phyloP scores from a whole-genome alignment of 2,888 invertebrate genomes.

The Tromatobia lineatoria region DNA sequence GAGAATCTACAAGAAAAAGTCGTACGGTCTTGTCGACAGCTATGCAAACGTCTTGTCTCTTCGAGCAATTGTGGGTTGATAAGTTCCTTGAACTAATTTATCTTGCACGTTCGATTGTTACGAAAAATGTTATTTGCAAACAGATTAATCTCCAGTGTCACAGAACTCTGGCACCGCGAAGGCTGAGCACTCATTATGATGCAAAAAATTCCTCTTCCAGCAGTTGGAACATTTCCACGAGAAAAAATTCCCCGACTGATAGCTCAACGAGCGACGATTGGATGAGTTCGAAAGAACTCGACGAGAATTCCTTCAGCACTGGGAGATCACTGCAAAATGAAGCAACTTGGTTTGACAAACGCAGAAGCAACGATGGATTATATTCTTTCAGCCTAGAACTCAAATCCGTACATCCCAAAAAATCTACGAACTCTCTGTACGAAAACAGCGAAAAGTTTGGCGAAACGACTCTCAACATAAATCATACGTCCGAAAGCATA shows the following conservation, averaged over 20 bases:
- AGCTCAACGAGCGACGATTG: slow-evolving; percentile 48
- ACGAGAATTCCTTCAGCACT: slow-evolving; percentile 45
- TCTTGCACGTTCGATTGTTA: not conserved
- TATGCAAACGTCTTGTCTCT: slow-evolving; percentile 53
- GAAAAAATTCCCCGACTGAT: slow-evolving; percentile 15
- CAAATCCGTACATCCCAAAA: slow-evolving; percentile 63
- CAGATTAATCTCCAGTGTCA: slow-evolving; percentile 68
- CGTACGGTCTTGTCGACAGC: slow-evolving; percentile 37
- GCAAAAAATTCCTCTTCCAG: slow-evolving; percentile 21
- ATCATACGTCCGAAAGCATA: slow-evolving; percentile 64
- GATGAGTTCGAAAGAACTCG: slow-evolving; percentile 44
- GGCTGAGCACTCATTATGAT: slow-evolving; percentile 59
- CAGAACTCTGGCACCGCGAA: slow-evolving; percentile 57
- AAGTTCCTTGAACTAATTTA: not conserved
- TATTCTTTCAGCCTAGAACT: slow-evolving; percentile 66
- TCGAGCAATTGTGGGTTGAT: slow-evolving; percentile 52
- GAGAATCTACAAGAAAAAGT: slow-evolving; percentile 63
- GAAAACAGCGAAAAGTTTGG: slow-evolving; percentile 65
- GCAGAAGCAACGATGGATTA: slow-evolving; percentile 38
- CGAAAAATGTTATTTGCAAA: not conserved
- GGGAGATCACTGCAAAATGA: slow-evolving; percentile 43
- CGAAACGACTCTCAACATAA: slow-evolving; percentile 65
- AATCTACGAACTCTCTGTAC: slow-evolving; percentile 37
- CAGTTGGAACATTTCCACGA: not conserved
- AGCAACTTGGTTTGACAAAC: slow-evolving; percentile 16